Base-by-base conservation (phyloP, 2,888 invertebrate genomes). In the Papilio gigon region DNA sequence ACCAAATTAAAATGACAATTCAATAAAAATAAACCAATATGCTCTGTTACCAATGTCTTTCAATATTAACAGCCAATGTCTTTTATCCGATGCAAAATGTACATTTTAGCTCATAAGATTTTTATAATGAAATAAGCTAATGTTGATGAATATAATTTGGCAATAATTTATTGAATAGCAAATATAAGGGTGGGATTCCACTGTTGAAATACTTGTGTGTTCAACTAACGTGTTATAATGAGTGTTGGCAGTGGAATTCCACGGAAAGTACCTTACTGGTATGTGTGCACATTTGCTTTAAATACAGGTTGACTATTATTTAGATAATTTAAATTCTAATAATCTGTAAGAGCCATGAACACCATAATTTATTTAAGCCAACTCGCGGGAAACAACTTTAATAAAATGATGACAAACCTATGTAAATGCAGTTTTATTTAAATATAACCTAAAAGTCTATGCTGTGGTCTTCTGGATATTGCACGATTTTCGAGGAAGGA, bases 311-410 rank as follows among this genome's bases (percentile, higher is more conserved):
- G 42, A 42, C 14, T 35, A 50, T n/a, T 22, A 20, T 50, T 22
- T 64, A 11, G 27, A 53, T 37, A 40, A 25, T 33, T 35, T 20
- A 14, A 27, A 58, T 83, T 84, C 83, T 86, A 85, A 81, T 80
- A 74, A 72, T 84, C 80, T 83, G 84, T 86, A 85, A 85, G 86
- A 86, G 85, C 85, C 74, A 60, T 72, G 75, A n/a, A 77, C 70
- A 76, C 72, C 72, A 76, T 77, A 76, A 77, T 79, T 77, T 81
- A 80, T 78, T 82, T 80, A 35, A 40, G 74, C 76, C 77, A 74
- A 79, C 73, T 80, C 75, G 72, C 72, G 70, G 77, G 78, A 75
- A 69, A 70, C 74, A 74, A 78, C 75, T 76, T 72, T 81, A 83
- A 83, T 85, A 84, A 84, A 82, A 80, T 73, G 80, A 82, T 84